Percentiles rank a stretch among this genome's conserved stretches.
These are phyloP conservation scores for Gymnodraco acuticeps DNA, from an alignment of 2,797 vertebrate species.

Conservation along the genomic window DNA sequence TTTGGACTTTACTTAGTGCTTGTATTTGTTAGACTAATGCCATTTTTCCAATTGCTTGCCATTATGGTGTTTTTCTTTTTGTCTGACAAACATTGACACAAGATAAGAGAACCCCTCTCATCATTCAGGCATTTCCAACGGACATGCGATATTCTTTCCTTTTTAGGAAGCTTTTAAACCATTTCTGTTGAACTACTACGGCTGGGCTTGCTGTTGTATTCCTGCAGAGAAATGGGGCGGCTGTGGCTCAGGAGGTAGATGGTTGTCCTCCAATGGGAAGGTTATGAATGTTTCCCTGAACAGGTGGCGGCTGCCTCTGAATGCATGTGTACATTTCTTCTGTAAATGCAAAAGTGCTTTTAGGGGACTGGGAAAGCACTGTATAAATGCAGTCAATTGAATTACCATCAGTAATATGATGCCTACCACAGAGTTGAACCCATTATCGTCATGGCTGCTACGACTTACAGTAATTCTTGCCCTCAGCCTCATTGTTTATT, in stretches of 20 bases:
- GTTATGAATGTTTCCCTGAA: no score
- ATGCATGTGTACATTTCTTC: no score
- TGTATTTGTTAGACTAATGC: constrained; percentile 9
- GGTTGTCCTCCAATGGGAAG: no score
- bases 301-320: no score
- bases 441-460: constrained; percentile 28
- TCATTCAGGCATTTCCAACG: background rate
- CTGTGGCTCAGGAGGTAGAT: no score
- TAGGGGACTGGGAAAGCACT: no score
- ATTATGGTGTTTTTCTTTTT: background rate
- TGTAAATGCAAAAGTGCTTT: no score
- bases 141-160: background rate
- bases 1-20: constrained; percentile 8
- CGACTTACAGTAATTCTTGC: constrained; percentile 23
- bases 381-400: no score
- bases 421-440: constrained; percentile 23
- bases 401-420: constrained; percentile 25
- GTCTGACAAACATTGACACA: background rate
- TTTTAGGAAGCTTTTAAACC: background rate
- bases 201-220: constrained; percentile 23
- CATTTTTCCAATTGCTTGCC: background rate
- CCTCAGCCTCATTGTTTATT: constrained; percentile 1
- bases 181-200: background rate
- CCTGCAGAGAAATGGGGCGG: background rate
- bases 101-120: background rate